Evolutionary conservation across 2,113 vertebrate species (phyloP).

Genomic region (Empidonax alnorum): DNA sequence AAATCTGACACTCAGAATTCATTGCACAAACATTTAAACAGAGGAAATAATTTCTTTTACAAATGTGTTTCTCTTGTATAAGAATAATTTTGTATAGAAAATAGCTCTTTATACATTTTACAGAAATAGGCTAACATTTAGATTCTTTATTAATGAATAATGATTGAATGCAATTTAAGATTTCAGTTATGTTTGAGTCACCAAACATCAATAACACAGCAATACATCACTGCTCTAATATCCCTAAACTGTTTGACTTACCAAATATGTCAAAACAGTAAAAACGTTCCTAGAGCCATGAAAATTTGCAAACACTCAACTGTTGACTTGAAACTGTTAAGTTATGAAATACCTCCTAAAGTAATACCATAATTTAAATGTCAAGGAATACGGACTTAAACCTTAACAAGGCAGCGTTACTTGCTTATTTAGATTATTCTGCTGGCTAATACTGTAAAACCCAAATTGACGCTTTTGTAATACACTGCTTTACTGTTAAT

Average conservation of each 20-base stretch:
- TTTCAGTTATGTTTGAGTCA: conserved; percentile 5
- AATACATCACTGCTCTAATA: not conserved
- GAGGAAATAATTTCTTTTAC: conserved; percentile 72
- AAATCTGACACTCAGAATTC: conserved; percentile 51
- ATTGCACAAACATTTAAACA: conserved; percentile 74
- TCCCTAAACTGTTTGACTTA: not conserved
- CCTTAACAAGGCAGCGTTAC: conserved; percentile 46
- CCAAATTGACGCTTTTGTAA: not conserved
- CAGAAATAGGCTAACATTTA: conserved; percentile 44
- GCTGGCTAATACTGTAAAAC: conserved; percentile 37
- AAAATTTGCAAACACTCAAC: conserved; percentile 24
- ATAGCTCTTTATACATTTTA: conserved; percentile 74
- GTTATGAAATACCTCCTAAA: conserved; percentile 26
- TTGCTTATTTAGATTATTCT: not conserved
- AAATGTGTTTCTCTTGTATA: conserved; percentile 70
- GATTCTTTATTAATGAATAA: conserved; percentile 9
- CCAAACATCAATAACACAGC: not conserved
- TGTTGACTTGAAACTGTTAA: conserved; percentile 13
- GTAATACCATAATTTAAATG: conserved; percentile 3
- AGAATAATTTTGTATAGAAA: conserved; percentile 81
- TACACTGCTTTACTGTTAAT: not conserved
- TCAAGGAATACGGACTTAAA: conserved; percentile 39
- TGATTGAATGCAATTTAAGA: not conserved
- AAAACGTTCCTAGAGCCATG: conserved; percentile 14
- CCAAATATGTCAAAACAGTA: not conserved